These are phyloP conservation scores for Tichodroma muraria DNA, from an alignment of 2,113 vertebrate species.

Conservation along the genomic window DNA sequence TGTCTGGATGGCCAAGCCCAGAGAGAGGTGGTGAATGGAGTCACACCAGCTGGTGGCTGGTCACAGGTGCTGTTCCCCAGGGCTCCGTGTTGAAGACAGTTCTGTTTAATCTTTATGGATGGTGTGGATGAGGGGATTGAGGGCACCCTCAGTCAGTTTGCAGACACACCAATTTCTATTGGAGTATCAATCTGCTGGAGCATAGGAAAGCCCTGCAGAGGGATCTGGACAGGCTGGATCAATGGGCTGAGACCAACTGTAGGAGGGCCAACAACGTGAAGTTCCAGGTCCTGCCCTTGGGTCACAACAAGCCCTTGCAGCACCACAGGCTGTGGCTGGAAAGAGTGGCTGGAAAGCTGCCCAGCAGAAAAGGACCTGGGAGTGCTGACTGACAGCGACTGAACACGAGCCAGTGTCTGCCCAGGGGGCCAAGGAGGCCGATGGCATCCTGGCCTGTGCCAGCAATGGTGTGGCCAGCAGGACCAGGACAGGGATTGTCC, in stretches of 20 bases:
- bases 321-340: background rate
- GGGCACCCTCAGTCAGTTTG: background rate
- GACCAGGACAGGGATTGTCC: background rate
- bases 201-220: background rate
- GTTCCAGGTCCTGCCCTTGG: background rate
- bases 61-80: background rate
- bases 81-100: no score
- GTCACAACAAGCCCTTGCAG: background rate
- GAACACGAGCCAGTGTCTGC: background rate
- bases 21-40: background rate
- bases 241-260: fast-evolving
- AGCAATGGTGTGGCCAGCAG: background rate
- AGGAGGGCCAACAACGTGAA: background rate
- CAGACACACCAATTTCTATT: background rate
- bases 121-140: fast-evolving
- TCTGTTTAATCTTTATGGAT: background rate
- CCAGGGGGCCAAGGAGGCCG: background rate
- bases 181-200: background rate
- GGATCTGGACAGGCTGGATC: background rate
- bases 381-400: background rate
- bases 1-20: background rate
- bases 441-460: background rate
- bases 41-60: background rate
- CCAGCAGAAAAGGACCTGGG: background rate
- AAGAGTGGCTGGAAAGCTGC: background rate